A percentile compares a stretch with the other conserved stretches of the same genome.
These are phyloP conservation scores for Phocides pigmalion DNA, from an alignment of 1,140 invertebrate genomes.

Conservation along the genomic window DNA sequence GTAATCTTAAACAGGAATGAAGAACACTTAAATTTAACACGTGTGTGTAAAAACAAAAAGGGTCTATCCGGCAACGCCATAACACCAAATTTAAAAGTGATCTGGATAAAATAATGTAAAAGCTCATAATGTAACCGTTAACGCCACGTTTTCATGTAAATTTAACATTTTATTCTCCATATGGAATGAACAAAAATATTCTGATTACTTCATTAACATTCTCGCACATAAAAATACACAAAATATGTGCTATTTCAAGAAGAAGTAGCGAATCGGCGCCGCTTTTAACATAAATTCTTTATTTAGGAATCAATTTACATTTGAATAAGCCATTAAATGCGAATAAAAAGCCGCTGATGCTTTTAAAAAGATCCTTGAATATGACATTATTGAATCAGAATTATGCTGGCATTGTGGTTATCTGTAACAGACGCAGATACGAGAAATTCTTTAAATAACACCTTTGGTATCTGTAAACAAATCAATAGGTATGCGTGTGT, in stretches of 20 bases:
- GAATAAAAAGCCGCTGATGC: slow-evolving; percentile 51
- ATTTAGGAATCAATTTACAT: slow-evolving; percentile 55
- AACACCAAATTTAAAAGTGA: not conserved
- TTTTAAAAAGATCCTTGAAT: slow-evolving; percentile 53
- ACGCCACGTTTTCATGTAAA: slow-evolving; percentile 1
- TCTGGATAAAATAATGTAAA: not conserved
- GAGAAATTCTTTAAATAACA: slow-evolving; percentile 20
- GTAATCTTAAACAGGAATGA: too few species aligned
- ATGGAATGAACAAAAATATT: slow-evolving; percentile 18
- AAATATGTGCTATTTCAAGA: slow-evolving; percentile 34
- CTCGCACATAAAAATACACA: slow-evolving; percentile 35
- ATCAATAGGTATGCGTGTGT: not conserved
- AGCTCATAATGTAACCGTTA: not conserved
- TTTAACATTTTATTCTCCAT: slow-evolving; percentile 8
- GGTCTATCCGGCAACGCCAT: not conserved
- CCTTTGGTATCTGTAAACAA: not conserved
- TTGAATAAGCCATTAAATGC: slow-evolving; percentile 56
- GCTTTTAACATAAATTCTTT: slow-evolving; percentile 50
- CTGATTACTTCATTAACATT: slow-evolving; percentile 41
- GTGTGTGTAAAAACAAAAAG: not conserved
- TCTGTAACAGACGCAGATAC: slow-evolving; percentile 16
- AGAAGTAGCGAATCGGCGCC: slow-evolving; percentile 46
- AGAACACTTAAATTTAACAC: too few species aligned
- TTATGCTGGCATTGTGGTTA: slow-evolving; percentile 13
- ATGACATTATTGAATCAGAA: slow-evolving; percentile 37